These are phyloP conservation scores for Lichenostomus cassidix DNA, from an alignment of 2,113 vertebrate species.

Conservation along the genomic window DNA sequence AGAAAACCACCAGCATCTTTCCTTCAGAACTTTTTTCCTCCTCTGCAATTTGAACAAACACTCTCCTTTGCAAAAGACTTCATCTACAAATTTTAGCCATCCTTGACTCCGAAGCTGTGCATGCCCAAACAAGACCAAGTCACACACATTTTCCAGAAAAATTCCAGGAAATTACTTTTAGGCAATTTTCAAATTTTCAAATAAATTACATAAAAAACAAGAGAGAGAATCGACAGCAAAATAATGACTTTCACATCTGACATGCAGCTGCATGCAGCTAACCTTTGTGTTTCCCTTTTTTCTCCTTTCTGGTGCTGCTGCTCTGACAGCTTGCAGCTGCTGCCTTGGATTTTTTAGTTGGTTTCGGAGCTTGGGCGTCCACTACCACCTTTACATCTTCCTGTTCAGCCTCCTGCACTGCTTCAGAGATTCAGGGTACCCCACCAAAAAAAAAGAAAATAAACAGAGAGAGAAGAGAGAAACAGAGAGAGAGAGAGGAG, in stretches of 20 bases:
- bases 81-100: not conserved
- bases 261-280: conserved; percentile 72
- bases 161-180: not conserved
- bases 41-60: not conserved
- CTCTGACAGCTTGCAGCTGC: conserved; percentile 85
- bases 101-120: not conserved
- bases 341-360: conserved; percentile 89
- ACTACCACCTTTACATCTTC: conserved; percentile 84
- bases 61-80: not conserved
- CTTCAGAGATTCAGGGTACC: conserved; percentile 58
- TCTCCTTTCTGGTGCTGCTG: conserved; percentile 90
- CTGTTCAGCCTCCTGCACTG: conserved; percentile 94
- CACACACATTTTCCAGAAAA: not conserved
- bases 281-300: conserved; percentile 97
- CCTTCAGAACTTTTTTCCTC: not conserved
- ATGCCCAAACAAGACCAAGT: not conserved
- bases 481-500: not conserved
- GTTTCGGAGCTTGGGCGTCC: conserved; percentile 84
- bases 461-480: not conserved
- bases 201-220: not conserved
- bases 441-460: conserved; percentile 30
- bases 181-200: not conserved
- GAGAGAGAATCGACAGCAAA: not conserved
- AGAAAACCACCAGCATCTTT: not conserved
- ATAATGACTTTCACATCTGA: not conserved